Evolutionary conservation across 2,888 invertebrate species (phyloP).

Genomic region (Drosophila subquinaria): DNA sequence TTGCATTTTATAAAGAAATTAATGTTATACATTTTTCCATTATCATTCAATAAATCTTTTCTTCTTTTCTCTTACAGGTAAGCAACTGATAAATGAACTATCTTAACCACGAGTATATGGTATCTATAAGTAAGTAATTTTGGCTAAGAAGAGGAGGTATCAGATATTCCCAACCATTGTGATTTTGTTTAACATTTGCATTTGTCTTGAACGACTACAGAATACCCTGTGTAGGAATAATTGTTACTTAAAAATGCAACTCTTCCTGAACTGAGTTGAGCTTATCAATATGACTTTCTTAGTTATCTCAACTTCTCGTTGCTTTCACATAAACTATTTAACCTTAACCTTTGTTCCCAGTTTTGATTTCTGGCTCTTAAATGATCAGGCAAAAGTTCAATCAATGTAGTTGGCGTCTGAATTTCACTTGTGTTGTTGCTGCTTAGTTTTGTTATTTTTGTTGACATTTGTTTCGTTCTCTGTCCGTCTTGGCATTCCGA

Average conservation of each 20-base stretch:
- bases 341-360: background rate
- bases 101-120: background rate
- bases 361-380: background rate
- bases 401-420: background rate
- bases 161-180: background rate
- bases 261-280: too few species aligned
- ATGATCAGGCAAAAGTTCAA: background rate
- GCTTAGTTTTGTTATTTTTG: background rate
- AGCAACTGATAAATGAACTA: constrained; percentile 11
- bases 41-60: background rate
- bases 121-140: constrained; percentile 18
- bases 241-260: too few species aligned
- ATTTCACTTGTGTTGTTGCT: background rate
- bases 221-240: background rate
- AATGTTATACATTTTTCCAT: too few species aligned
- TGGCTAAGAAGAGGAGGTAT: too few species aligned
- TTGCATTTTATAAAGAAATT: background rate
- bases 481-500: constrained; percentile 43
- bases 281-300: background rate
- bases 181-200: constrained; percentile 9
- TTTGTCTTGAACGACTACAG: background rate
- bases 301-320: background rate
- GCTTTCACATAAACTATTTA: background rate
- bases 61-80: constrained; percentile 36
- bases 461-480: constrained; percentile 32